These are phyloP conservation scores for Asarcornis scutulata DNA, from an alignment of 2,113 vertebrate genomes.

Conservation along the genomic window DNA sequence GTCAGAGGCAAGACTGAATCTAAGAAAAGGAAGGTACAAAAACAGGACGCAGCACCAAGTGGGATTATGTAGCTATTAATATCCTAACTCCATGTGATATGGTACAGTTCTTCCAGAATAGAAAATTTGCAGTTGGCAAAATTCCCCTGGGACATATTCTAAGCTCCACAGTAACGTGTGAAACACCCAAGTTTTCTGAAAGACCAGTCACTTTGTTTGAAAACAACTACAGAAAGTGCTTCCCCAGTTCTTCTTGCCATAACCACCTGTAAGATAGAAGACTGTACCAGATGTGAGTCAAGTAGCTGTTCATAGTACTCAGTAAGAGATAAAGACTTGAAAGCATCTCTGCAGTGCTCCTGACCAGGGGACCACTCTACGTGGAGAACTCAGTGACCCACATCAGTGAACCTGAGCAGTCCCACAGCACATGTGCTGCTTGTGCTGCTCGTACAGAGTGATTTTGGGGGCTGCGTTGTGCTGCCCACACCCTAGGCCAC, in stretches of 20 bases:
- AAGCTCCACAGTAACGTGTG: background rate
- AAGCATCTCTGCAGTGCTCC: background rate
- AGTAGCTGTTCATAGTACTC: background rate
- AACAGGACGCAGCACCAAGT: background rate
- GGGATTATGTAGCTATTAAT: background rate
- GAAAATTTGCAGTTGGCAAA: background rate
- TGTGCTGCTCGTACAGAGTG: accelerated
- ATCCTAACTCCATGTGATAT: background rate
- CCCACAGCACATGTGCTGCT: background rate
- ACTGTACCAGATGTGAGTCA: background rate
- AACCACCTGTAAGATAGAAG: background rate
- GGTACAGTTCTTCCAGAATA: background rate
- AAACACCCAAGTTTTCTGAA: background rate
- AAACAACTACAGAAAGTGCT: background rate
- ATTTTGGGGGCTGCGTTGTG: background rate
- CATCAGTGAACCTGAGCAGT: background rate
- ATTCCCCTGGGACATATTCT: background rate
- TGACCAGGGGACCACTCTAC: background rate
- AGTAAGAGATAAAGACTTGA: background rate
- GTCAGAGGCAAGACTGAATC: background rate
- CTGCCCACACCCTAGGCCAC: background rate
- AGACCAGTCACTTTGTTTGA: background rate
- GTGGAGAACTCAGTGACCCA: background rate
- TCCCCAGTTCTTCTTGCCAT: background rate
- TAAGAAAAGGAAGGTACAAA: background rate